Percentiles rank a stretch among this genome's conserved stretches.
These are phyloP conservation scores for Mimumesa dahlbomi DNA, from an alignment of 2,888 invertebrate genomes.

Conservation along the genomic window DNA sequence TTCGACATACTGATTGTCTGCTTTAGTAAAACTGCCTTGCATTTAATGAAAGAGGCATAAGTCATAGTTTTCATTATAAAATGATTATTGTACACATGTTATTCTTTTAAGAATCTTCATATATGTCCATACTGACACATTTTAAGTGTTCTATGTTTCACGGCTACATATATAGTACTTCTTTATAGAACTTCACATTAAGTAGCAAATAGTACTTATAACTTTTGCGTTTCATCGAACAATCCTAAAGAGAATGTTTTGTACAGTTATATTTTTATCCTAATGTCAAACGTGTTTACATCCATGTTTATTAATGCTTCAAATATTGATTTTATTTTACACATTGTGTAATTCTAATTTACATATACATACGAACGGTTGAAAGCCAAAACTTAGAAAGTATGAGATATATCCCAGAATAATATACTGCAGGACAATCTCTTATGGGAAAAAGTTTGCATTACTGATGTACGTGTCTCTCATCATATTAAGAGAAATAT, in stretches of 20 bases:
- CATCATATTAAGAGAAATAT: conserved; percentile 51
- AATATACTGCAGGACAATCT: conserved; percentile 63
- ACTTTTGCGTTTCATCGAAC: conserved; percentile 46
- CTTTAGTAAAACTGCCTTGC: conserved; percentile 50
- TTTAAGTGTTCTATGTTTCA: conserved; percentile 30
- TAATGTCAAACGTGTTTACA: conserved; percentile 30
- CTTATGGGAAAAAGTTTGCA: conserved; percentile 42
- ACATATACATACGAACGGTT: conserved; percentile 30
- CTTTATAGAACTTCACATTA: conserved; percentile 32
- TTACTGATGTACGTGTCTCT: conserved; percentile 51
- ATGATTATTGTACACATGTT: conserved; percentile 32
- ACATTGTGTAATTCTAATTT: conserved; percentile 21
- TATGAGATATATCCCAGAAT: conserved; percentile 45
- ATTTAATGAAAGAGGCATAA: conserved; percentile 60
- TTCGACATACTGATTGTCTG: conserved; percentile 28
- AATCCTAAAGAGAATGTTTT: conserved; percentile 39
- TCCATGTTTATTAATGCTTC: conserved; percentile 30
- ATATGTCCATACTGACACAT: conserved; percentile 22
- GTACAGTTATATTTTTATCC: conserved; percentile 39
- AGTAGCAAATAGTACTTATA: conserved; percentile 58
- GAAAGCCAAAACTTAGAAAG: conserved; percentile 55
- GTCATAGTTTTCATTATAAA: conserved; percentile 52
- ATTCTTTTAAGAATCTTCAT: conserved; percentile 34
- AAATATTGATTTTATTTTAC: conserved; percentile 12
- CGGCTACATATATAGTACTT: conserved; percentile 22